A percentile compares a stretch with the other conserved stretches of the same genome.
phyloP scores from a whole-genome alignment of 2,113 vertebrate genomes.

The Charina bottae region DNA sequence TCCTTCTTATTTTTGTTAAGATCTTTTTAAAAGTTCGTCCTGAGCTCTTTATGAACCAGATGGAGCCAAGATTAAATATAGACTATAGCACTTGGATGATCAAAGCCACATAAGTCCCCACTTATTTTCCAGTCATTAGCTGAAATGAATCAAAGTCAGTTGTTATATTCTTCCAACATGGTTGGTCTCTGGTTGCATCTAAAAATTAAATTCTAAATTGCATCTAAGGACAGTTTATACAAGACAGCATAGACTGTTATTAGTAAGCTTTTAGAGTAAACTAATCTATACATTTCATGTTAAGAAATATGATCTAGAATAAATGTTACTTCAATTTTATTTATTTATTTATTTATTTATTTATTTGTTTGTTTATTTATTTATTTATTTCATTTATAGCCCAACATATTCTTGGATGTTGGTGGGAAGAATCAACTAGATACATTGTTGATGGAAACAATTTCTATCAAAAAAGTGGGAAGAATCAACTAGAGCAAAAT shows the following conservation, averaged over 20 bases:
- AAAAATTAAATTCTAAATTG: background rate
- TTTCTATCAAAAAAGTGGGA: background rate
- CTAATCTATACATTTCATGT: background rate
- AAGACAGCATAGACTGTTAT: conserved; percentile 10
- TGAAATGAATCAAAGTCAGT: background rate
- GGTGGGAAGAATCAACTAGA: background rate
- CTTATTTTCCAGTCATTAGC: background rate
- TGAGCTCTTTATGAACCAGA: background rate
- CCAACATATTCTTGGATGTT: too few relatives aligned
- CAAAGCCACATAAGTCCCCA: background rate
- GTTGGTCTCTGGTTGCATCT: background rate
- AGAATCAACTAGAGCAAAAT: conserved; percentile 13
- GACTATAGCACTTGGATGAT: background rate
- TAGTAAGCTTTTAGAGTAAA: background rate
- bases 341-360: too few relatives aligned
- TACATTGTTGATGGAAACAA: background rate
- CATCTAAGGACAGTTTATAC: background rate
- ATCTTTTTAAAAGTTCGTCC: background rate
- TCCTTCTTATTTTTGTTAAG: too few relatives aligned
- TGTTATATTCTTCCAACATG: background rate
- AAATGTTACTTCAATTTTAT: conserved; percentile 13
- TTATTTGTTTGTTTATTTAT: too few relatives aligned
- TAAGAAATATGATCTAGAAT: conserved; percentile 34
- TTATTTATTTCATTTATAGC: too few relatives aligned
- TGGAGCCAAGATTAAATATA: background rate